Percentiles rank a stretch among this genome's conserved stretches.
Conservation (phyloP, 2,113 vertebrate species). For the Eidolon helvum region DNA sequence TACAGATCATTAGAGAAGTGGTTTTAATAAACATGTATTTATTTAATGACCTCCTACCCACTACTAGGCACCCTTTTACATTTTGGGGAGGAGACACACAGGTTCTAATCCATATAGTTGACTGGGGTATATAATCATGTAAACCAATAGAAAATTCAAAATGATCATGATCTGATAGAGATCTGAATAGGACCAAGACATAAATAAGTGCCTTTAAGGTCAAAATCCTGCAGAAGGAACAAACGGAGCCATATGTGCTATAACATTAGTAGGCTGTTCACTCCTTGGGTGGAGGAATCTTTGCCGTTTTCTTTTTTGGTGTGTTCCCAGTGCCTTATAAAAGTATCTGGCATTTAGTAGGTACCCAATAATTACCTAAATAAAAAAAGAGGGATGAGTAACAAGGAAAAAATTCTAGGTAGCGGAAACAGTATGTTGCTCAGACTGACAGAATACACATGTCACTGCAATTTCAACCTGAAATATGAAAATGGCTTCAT, state of each 20-base stretch:
- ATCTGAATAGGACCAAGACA: fast-evolving
- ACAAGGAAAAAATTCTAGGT: not conserved
- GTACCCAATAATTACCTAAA: not conserved
- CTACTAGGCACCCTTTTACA: not conserved
- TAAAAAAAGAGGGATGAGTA: not conserved
- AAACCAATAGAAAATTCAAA: not conserved
- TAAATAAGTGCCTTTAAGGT: too few species aligned
- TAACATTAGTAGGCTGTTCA: too few species aligned
- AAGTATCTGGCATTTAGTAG: not conserved
- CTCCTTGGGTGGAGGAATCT: too few species aligned
- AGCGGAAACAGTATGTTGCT: not conserved
- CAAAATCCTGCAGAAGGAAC: not conserved
- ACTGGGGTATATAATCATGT: not conserved
- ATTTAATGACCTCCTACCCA: not conserved
- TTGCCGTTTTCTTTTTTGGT: not conserved
- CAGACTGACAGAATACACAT: not conserved
- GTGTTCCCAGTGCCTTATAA: not conserved
- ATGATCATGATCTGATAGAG: not conserved
- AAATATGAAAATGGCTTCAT: not conserved
- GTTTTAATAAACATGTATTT: not conserved
- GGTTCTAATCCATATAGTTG: not conserved
- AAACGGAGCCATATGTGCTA: not conserved
- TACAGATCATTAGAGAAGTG: not conserved
- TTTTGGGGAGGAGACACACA: not conserved
- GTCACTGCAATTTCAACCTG: not conserved